Conservation (phyloP, 2,888 invertebrate genomes). For the Falcaria lacertinaria region DNA sequence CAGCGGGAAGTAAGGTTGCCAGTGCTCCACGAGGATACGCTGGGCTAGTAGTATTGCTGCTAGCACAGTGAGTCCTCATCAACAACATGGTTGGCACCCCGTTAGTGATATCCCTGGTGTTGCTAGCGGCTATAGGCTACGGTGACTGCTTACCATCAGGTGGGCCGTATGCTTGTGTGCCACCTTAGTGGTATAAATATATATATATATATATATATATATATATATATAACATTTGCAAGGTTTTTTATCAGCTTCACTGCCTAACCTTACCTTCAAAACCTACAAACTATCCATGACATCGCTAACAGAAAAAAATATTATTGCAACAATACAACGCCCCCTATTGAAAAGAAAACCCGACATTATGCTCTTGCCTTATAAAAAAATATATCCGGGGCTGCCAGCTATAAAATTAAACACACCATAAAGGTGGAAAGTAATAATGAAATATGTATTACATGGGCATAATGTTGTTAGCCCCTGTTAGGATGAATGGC, state of each 20-base stretch:
- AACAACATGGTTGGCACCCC: too few species aligned
- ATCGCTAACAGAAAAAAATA: conserved; percentile 48
- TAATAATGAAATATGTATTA: conserved; percentile 80
- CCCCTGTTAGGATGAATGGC: conserved; percentile 62
- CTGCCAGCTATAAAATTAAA: conserved; percentile 73
- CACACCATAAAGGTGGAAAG: conserved; percentile 69
- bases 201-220: too few species aligned
- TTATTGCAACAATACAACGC: conserved; percentile 75
- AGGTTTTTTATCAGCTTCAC: background rate
- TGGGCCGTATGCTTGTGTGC: too few species aligned
- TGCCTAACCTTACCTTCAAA: conserved; percentile 43
- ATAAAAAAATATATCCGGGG: conserved; percentile 56
- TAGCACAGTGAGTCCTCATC: too few species aligned
- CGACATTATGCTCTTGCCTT: conserved; percentile 34
- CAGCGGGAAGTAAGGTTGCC: too few species aligned
- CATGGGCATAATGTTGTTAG: conserved; percentile 78
- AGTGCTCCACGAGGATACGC: too few species aligned
- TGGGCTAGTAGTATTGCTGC: too few species aligned
- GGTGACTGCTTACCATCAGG: too few species aligned
- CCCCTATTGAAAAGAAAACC: conserved; percentile 58
- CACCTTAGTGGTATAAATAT: too few species aligned
- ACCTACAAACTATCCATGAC: conserved; percentile 17
- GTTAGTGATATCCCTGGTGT: too few species aligned
- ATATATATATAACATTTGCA: background rate
- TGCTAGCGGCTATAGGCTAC: too few species aligned